Conservation (phyloP, 2,113 vertebrate genomes). For the Okapia johnstoni region DNA sequence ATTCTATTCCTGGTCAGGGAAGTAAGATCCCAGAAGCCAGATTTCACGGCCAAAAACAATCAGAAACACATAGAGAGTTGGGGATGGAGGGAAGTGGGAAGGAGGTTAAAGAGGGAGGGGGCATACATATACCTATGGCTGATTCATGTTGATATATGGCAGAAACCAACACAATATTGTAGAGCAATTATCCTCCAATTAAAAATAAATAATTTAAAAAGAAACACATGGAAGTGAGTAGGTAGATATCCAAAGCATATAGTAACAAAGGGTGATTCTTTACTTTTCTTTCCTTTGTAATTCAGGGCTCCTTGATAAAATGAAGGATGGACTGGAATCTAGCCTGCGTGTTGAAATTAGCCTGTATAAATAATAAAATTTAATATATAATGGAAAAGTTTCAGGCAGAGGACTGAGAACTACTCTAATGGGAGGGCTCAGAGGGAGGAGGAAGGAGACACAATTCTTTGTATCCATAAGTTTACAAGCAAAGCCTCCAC, state of each 20-base stretch:
- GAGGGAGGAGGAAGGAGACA: neutral
- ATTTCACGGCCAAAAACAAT: neutral
- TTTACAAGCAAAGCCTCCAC: neutral
- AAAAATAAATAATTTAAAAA: neutral
- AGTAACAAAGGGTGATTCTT: neutral
- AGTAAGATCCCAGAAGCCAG: neutral
- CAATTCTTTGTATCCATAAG: neutral
- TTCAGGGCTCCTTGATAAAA: neutral
- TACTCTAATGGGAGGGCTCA: neutral
- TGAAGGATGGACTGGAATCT: neutral
- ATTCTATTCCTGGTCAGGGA: neutral
- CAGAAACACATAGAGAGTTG: neutral
- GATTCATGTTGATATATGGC: neutral
- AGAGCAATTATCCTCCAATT: neutral
- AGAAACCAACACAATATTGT: neutral
- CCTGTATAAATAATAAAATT: neutral
- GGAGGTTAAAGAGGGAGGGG: neutral
- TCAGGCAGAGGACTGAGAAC: neutral
- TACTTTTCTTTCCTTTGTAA: neutral
- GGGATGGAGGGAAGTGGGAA: neutral
- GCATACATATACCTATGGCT: neutral
- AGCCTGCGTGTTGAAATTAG: neutral
- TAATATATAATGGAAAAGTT: neutral
- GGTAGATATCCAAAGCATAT: neutral
- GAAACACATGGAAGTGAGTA: neutral